Percentiles rank a stretch among this genome's conserved stretches.
These are phyloP conservation scores for Sinosuthora webbiana DNA, from an alignment of 2,113 vertebrate genomes.

Conservation along the genomic window DNA sequence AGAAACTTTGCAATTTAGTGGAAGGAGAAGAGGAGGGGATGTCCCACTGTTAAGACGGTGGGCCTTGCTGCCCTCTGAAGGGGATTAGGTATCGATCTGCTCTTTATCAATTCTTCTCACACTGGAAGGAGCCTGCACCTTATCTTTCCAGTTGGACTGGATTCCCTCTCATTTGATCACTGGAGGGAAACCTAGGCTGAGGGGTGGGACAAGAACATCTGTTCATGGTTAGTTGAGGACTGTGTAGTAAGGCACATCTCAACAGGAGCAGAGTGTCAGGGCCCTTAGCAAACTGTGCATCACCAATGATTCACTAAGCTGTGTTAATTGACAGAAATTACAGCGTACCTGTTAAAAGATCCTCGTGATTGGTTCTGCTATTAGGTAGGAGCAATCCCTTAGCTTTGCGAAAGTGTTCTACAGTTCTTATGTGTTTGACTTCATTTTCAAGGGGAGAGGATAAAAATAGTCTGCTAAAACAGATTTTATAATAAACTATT, in stretches of 20 bases:
- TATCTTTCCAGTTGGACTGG: slow-evolving; percentile 42
- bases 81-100: slow-evolving; percentile 22
- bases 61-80: slow-evolving; percentile 2
- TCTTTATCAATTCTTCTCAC: slow-evolving; percentile 49
- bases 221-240: background rate
- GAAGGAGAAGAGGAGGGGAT: background rate
- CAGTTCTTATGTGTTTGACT: background rate
- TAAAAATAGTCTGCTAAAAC: slow-evolving; percentile 18
- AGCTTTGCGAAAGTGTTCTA: background rate
- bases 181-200: slow-evolving; percentile 4
- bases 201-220: background rate
- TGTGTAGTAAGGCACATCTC: background rate
- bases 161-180: slow-evolving; percentile 12
- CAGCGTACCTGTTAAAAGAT: background rate
- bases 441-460: background rate
- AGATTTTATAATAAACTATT: slow-evolving; percentile 10
- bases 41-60: background rate
- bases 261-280: background rate
- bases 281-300: background rate
- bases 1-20: slow-evolving; percentile 24
- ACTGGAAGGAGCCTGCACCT: background rate
- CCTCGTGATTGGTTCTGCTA: background rate
- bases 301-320: background rate
- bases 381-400: background rate
- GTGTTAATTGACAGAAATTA: background rate